These are phyloP conservation scores for Palythoa caribaeorum DNA, from an alignment of 92 coral and sea anemone species.

Conservation along the genomic window DNA sequence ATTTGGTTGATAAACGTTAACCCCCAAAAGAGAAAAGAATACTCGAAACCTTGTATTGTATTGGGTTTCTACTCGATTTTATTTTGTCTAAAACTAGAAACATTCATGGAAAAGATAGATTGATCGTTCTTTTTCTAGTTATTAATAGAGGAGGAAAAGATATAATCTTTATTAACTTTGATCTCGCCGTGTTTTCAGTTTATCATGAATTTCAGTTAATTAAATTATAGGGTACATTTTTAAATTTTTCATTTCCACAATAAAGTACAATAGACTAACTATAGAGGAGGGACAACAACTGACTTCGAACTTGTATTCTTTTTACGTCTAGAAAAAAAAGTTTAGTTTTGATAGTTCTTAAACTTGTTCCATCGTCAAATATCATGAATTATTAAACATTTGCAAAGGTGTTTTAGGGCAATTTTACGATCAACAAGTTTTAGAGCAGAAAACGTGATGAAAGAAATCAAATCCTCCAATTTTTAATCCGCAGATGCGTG, in stretches of 20 bases:
- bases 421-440: neutral
- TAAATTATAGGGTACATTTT: neutral
- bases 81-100: neutral
- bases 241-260: neutral
- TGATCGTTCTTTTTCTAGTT: neutral
- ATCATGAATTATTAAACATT: neutral
- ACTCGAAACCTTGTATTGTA: neutral
- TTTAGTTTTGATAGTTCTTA: neutral
- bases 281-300: too few species aligned
- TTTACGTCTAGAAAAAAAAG: neutral
- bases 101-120: neutral
- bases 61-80: neutral
- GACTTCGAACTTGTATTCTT: too few species aligned
- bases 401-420: neutral
- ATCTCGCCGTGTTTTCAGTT: neutral
- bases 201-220: neutral
- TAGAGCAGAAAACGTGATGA: neutral
- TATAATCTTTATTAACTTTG: neutral
- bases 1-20: too few species aligned
- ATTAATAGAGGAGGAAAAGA: neutral
- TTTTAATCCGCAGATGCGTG: slow-evolving; percentile 3
- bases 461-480: slow-evolving; percentile 11
- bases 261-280: neutral
- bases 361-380: neutral
- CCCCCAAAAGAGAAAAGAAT: neutral